Percentiles rank a stretch among this genome's conserved stretches.
These are phyloP conservation scores for Pan paniscus DNA, from an alignment of 2,113 vertebrate genomes.

Conservation along the genomic window DNA sequence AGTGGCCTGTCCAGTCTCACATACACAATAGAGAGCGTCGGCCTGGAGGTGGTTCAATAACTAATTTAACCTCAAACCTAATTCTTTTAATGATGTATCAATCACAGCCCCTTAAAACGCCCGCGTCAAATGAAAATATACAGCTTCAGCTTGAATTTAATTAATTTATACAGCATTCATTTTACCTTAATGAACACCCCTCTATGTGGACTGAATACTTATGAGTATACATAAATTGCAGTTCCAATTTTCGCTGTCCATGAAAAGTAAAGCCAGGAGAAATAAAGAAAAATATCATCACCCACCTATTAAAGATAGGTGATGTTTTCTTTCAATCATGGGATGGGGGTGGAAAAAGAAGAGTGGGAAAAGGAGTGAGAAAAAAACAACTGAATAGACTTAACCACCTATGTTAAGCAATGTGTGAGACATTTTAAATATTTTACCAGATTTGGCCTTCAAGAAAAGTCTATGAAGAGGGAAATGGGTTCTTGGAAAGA, in stretches of 20 bases:
- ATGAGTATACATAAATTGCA: neutral
- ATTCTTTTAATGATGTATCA: conserved; percentile 75
- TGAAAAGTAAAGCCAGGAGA: neutral
- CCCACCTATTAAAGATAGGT: fast-evolving
- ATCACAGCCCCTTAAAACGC: conserved; percentile 58
- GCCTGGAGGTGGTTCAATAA: conserved; percentile 80
- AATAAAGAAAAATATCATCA: neutral
- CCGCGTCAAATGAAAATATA: conserved; percentile 14
- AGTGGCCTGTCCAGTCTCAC: conserved; percentile 9
- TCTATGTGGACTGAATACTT: neutral
- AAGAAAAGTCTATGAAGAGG: neutral
- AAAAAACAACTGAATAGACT: neutral
- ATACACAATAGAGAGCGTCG: conserved; percentile 41
- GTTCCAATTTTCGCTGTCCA: neutral
- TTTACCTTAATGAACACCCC: conserved; percentile 12
- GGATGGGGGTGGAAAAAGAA: fast-evolving
- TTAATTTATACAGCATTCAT: conserved; percentile 23
- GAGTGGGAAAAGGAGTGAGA: fast-evolving
- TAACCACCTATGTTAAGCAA: neutral
- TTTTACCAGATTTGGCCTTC: neutral
- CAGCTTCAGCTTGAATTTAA: neutral
- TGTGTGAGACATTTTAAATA: neutral
- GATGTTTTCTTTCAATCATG: fast-evolving
- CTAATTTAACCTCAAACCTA: conserved; percentile 82
- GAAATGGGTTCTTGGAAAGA: neutral